Evolutionary conservation across 2,797 vertebrate species (phyloP).

Genomic region (Sebastiscus albofasciatus): DNA sequence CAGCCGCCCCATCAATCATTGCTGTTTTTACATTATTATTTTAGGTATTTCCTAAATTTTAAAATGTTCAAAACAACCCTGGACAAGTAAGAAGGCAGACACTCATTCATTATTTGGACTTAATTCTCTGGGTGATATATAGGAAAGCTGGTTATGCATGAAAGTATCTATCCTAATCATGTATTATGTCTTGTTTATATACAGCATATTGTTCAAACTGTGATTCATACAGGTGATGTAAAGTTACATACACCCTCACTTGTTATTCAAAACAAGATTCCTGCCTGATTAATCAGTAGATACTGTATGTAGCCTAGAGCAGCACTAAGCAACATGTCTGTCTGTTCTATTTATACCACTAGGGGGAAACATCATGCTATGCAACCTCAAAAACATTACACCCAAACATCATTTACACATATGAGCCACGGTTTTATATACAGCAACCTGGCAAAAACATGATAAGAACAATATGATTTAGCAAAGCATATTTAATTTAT

Average conservation of each 20-base stretch:
- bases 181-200: neutral
- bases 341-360: conserved; percentile 65
- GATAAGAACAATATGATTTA: conserved; percentile 33
- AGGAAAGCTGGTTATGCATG: neutral
- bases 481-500: conserved; percentile 20
- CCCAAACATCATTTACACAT: conserved; percentile 40
- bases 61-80: neutral
- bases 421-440: conserved; percentile 10
- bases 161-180: neutral
- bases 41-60: neutral
- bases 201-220: neutral
- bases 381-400: conserved; percentile 41
- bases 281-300: conserved; percentile 10
- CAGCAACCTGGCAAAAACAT: conserved; percentile 17
- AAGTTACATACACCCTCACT: neutral
- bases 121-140: neutral
- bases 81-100: neutral
- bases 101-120: neutral
- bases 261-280: neutral
- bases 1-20: conserved; percentile 4
- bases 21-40: neutral
- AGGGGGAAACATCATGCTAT: conserved; percentile 80
- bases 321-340: conserved; percentile 2
- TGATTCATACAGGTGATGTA: neutral
- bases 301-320: conserved; percentile 2